Evolutionary conservation across 2,888 invertebrate species (phyloP), one percentile per base, ranked within the genome.

Genomic region (Pantelozetes paolii): DNA sequence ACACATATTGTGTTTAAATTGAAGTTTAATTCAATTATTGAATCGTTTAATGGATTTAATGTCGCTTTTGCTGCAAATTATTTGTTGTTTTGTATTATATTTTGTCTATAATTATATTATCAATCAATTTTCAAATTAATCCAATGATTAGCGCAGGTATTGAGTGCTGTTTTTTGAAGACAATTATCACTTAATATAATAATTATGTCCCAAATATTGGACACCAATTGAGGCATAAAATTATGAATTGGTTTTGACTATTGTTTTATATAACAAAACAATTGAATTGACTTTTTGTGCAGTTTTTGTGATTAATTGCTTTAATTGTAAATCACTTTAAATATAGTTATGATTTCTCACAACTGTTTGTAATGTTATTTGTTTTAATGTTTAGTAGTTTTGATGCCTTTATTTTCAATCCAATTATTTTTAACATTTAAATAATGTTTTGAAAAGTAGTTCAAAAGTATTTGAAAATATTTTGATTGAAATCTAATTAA

Each of bases 381-480:
- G 30, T 57, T 57, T 57, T 2, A 9, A 54, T 11, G 15, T 3
- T 45, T 18, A n/a, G 6, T 50, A 15, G 6, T 26, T 54, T 54
- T 20, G 54, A 50, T 50, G 50, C 50, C 50, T 50, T 50, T 20
- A 50, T 50, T 50, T 20, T 11, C 2, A 54, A 26, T 6, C 54
- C 45, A 45, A 45, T 45, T 2, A 45, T 6, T 11, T 13, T 18
- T 45, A 2, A 45, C n/a, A 57, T 57, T 57, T 2, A 57, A 28
- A 57, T 23, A 20, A 20, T 20, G 8, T 32, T 1, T 36, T 20
- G 9, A 64, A 64, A 64, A 36, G 36, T 64, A 64, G 62, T 64
- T 64, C 62, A 64, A 64, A 64, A 36, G n/a, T n/a, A n/a, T 64
- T 64, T 36, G 30, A 11, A 20, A 36, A 30, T 8, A 36, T 64